Evolutionary conservation across 2,888 invertebrate genomes (phyloP), one percentile per base, ranked within the genome.

Genomic region (Melanotus villosus): DNA sequence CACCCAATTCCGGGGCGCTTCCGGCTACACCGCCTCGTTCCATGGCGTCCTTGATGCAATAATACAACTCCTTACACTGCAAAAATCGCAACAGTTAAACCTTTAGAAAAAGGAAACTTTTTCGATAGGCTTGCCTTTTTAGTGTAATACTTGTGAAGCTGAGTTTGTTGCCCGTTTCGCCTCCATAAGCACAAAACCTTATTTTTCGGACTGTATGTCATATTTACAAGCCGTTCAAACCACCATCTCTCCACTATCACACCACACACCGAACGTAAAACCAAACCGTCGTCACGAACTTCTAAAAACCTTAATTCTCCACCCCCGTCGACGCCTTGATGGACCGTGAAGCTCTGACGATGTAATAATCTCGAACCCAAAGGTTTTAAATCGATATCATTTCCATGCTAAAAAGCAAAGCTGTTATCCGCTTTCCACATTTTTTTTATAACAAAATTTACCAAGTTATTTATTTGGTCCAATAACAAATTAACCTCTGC

Each of bases 151-250:
- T 99, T 99, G 86, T 99, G 97, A 73, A 98, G 89, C 81, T 97
- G 95, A 4, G 97, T 97, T 82, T 98, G 95, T 2, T 95, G 95
- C 1, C 96, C 97, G 81, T 95, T 95, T 78, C 96, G 91, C 79
- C 98, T 91, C 98, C 99, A 99, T 70, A 99, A 89, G 85, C 99
- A 99, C 73, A 99, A 88, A 7, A 99, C 94, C 85, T 96, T 95
- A 80, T 97, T 99, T 86, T 99, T 99, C 0, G 99, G 99, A 77
- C 98, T 98, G 85, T 97, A 99, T 0, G 99, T 99, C 98, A 99
- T 99, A 84, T 99, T 99, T 60, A 99, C 98, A 60, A 99, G 88
- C 62, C 98, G 89, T 84, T 99, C 99, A 85, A 96, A 99, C 99
- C 99, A 99, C 99, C 99, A 99, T 43, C 98, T 89, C 80, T 96